Percentiles rank a stretch among this genome's conserved stretches.
Conservation (phyloP, 2,113 vertebrate species). For the Copsychus sechellarum region DNA sequence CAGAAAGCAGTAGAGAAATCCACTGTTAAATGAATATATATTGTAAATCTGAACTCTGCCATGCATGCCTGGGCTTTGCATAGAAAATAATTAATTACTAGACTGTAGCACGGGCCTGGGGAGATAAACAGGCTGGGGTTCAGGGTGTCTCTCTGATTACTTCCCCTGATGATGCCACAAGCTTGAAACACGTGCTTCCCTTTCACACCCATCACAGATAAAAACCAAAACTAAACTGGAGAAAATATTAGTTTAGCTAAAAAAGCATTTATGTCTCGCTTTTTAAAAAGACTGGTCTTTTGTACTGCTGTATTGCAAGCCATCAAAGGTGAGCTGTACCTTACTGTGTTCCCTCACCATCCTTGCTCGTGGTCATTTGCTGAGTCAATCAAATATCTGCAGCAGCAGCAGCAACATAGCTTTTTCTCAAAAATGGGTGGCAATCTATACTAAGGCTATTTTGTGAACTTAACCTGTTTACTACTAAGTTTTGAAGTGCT, state of each 20-base stretch:
- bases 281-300: not conserved
- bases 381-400: not conserved
- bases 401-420: accelerated
- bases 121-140: slow-evolving; percentile 4
- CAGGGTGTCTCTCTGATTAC: not conserved
- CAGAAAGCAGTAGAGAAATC: slow-evolving; percentile 25
- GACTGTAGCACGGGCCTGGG: not conserved
- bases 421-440: not conserved
- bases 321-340: not conserved
- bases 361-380: not conserved
- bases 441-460: not conserved
- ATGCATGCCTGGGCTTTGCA: slow-evolving; percentile 13
- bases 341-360: not conserved
- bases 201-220: not conserved
- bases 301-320: not conserved
- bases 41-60: slow-evolving; percentile 32
- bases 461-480: not conserved
- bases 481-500: not conserved
- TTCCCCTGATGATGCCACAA: not conserved
- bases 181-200: not conserved
- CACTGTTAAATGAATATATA: slow-evolving; percentile 26
- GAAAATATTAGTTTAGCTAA: not conserved
- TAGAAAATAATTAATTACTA: slow-evolving; percentile 46
- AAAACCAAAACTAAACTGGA: not conserved
- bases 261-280: not conserved